phyloP scores from a whole-genome alignment of 2,113 vertebrate species.

The Cryptomyrus ogoouensis region DNA sequence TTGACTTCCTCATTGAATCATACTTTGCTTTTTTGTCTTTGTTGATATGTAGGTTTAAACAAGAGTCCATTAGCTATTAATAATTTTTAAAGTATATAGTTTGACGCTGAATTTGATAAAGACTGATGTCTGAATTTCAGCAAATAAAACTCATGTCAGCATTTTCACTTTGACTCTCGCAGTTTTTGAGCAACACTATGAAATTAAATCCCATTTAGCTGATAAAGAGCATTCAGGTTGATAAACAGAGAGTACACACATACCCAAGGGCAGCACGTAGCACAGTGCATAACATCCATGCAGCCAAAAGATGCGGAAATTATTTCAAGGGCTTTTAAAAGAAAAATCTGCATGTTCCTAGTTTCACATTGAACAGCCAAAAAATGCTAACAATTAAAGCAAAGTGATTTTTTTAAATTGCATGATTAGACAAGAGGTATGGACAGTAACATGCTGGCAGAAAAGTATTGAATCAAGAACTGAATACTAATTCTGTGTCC shows the following conservation, averaged over 20 bases:
- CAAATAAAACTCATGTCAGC: neutral
- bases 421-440: neutral
- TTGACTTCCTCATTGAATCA: neutral
- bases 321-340: neutral
- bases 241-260: neutral
- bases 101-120: neutral
- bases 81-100: neutral
- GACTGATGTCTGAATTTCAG: neutral
- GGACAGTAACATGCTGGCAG: neutral
- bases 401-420: neutral
- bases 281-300: neutral
- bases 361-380: neutral
- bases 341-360: neutral
- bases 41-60: neutral
- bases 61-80: neutral
- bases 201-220: neutral
- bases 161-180: neutral
- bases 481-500: too few species aligned
- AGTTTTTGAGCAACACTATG: neutral
- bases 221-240: neutral
- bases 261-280: neutral
- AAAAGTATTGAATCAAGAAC: neutral
- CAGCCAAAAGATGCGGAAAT: neutral
- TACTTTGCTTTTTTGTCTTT: neutral
- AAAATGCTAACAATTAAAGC: neutral